These are phyloP conservation scores for Platycheirus albimanus DNA, from an alignment of 2,888 invertebrate species.

Conservation along the genomic window DNA sequence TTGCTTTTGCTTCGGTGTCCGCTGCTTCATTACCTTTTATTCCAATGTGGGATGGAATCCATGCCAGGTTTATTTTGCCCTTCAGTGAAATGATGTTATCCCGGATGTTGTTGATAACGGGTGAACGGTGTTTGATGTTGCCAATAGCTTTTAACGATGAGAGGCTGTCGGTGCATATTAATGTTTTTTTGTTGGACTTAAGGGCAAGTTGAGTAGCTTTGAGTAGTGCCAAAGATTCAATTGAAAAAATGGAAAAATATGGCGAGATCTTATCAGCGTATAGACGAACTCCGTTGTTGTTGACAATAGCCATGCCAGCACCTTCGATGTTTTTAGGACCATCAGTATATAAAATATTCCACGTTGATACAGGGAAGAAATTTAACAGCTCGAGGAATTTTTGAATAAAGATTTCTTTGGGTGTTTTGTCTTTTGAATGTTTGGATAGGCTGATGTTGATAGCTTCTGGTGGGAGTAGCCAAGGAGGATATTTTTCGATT, in stretches of 20 bases:
- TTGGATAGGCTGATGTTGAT: not conserved
- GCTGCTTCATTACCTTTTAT: slow-evolving; percentile 3
- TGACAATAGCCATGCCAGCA: not conserved
- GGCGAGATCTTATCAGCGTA: not conserved
- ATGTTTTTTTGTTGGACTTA: not conserved
- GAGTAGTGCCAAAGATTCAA: not conserved
- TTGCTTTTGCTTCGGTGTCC: not conserved
- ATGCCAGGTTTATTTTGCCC: not conserved
- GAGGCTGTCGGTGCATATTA: slow-evolving; percentile 1
- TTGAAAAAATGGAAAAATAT: not conserved
- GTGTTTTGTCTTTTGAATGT: not conserved
- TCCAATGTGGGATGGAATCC: not conserved
- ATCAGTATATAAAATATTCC: not conserved
- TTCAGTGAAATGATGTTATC: not conserved
- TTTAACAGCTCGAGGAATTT: not conserved
- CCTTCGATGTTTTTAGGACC: not conserved
- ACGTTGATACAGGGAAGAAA: not conserved
- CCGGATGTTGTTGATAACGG: not conserved
- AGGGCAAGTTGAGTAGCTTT: not conserved
- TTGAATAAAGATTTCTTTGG: slow-evolving; percentile 2
- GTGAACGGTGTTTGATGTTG: too few species aligned
- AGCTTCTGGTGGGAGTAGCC: not conserved
- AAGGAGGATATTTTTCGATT: slow-evolving; percentile 11
- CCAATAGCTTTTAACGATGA: too few species aligned
- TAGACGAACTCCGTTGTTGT: not conserved